Base-by-base conservation (phyloP, 2,113 vertebrate genomes). In the Bucco capensis region DNA sequence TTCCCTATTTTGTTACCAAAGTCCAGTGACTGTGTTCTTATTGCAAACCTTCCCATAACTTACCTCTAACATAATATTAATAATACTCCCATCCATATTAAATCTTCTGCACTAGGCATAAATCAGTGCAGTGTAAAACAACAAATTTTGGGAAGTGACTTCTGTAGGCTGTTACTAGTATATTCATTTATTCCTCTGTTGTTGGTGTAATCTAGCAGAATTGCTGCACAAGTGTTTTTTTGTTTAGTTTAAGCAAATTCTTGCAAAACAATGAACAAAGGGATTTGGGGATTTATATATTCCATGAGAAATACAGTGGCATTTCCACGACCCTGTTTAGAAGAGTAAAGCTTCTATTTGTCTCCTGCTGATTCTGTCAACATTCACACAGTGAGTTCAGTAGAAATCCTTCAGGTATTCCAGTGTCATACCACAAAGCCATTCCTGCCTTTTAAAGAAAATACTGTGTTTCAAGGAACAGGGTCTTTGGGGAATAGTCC, bases 291-390 rank as follows among this genome's bases (percentile, higher is more conserved):
- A 88, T 89, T 94, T 96, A 83, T 86, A 54, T 60, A 46, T 73
- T 90, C 69, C 1, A 10, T 86, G 89, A 82, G 50, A 96, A 92
- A 94, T 87, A 86, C 64, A 89, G 33, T 85, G 91, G 74, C 75
- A 89, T 96, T 93, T 96, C 91, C 66, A 75, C 4, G 16, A 94
- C 91, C 91, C 92, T 95, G 88, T 94, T 94, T 93, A 87, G 88
- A 95, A 80, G 77, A 95, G 92, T 94, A 94, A 95, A 90, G 72
- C 67, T 94, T 90, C 86, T 92, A 92, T 96, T 96, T 96, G 94
- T 94, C 83, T 94, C 84, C 74, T 87, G 93, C 78, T 85, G 89
- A 72, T 95, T 94, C 95, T 94, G 92, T 94, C 94, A 94, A 96
- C 93, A 86, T 91, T 89, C 93, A 66, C 84, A 85, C 4, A 13